Evolutionary conservation across 2,113 vertebrate species (phyloP), one percentile per base, ranked within the genome.

Genomic region (Sterrhoptilus dennistouni): DNA sequence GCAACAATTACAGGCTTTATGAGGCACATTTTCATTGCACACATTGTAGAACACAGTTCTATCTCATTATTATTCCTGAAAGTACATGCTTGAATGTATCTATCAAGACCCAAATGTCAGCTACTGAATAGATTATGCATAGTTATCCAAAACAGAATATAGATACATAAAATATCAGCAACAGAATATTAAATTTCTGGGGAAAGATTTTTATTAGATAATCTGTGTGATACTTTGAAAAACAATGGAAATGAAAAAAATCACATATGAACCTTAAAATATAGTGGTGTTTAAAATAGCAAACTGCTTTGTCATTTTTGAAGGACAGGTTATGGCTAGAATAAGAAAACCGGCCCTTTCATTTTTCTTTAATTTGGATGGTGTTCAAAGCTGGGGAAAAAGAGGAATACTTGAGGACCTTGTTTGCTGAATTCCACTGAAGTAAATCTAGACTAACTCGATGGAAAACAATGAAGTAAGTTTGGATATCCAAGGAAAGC

Each of bases 71-170:
- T 96, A 95, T 95, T 93, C 94, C 85, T 77, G 91, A 95, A 96
- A 96, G 96, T 95, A 95, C 89, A 95, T 59, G 83, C 87, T 86
- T 96, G 95, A 97, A 97, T 96, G 87, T 96, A 97, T 93, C 93
- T 96, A 96, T 96, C 95, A 97, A 97, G 96, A 96, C 82, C 93
- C 93, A 97, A 97, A 93, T 91, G 91, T 96, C 97, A 97, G 94
- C 90, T 90, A 89, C 87, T 64, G 94, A 94, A 94, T 90, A 93
- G 96, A 96, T 87, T 97, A 94, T 90, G 93, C 71, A 78, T 80
- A 94, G 90, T 97, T 95, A 96, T 95, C 94, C 90, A 95, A 94
- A 93, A 96, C 91, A 95, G 89, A 95, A 71, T 76, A 95, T 87
- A 90, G 95, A 97, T 93, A 96, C 83, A 94, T 84, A 87, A 89